Evolutionary conservation across 1,140 invertebrate genomes (phyloP).

Genomic region (Sitophilus oryzae): DNA sequence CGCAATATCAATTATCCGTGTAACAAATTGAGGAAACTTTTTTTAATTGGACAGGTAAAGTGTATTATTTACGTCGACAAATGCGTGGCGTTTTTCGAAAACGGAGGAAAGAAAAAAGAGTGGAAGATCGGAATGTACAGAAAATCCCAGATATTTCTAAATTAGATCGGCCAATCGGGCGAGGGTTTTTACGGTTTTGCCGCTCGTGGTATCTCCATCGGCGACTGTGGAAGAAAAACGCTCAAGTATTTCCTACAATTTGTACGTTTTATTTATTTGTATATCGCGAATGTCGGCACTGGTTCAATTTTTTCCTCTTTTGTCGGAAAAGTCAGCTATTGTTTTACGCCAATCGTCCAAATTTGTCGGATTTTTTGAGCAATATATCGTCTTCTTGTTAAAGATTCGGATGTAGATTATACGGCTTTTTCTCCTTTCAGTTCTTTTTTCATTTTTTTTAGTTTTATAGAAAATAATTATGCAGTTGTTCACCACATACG

Average conservation of each 20-base stretch:
- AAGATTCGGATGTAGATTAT: no score
- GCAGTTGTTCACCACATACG: no score
- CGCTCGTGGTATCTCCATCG: background rate
- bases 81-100: background rate
- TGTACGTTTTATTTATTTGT: background rate
- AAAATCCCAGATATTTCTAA: conserved; percentile 13
- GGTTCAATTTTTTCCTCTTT: background rate
- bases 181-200: conserved; percentile 10
- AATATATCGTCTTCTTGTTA: no score
- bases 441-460: no score
- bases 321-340: background rate
- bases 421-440: no score
- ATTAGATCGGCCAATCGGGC: conserved; percentile 13
- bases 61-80: conserved; percentile 18
- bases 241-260: conserved; percentile 9
- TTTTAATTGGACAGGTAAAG: conserved; percentile 15
- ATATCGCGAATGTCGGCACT: background rate
- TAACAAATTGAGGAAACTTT: conserved; percentile 12
- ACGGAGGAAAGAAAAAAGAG: background rate
- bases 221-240: conserved; percentile 2
- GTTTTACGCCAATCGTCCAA: background rate
- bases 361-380: background rate
- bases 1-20: background rate
- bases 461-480: no score
- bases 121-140: conserved; percentile 1